Conservation (phyloP, 2,888 invertebrate genomes). For the Sylvicola cinctus region DNA sequence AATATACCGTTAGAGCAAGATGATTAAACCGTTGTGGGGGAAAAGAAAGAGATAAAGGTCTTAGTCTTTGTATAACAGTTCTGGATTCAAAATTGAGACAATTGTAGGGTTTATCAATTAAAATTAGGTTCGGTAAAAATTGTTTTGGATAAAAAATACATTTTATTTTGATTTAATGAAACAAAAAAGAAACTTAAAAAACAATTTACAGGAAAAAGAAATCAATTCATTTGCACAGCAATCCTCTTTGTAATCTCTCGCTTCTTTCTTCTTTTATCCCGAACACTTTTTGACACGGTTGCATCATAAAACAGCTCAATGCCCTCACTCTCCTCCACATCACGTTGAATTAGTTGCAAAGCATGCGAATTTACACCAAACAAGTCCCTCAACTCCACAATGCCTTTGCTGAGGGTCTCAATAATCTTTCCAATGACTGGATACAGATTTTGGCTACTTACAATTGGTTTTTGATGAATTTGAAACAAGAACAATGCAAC, state of each 20-base stretch:
- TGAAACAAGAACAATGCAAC: slow-evolving; percentile 55
- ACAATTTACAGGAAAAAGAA: too few species aligned
- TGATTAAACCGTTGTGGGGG: too few species aligned
- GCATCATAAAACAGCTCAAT: slow-evolving; percentile 63
- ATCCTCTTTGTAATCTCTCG: slow-evolving; percentile 40
- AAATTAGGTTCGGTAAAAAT: too few species aligned
- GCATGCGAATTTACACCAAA: slow-evolving; percentile 74
- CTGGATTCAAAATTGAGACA: too few species aligned
- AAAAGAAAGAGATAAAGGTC: too few species aligned
- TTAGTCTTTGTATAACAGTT: too few species aligned
- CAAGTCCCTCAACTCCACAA: slow-evolving; percentile 39
- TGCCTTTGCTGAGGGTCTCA: slow-evolving; percentile 13
- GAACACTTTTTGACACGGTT: slow-evolving; percentile 36
- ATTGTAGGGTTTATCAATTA: too few species aligned
- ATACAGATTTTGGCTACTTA: slow-evolving; percentile 45
- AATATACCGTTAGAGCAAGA: too few species aligned
- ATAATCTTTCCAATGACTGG: slow-evolving; percentile 17
- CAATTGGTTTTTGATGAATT: slow-evolving; percentile 60
- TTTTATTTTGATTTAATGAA: too few species aligned
- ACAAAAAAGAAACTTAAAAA: too few species aligned
- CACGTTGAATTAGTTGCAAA: slow-evolving; percentile 50
- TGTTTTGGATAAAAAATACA: too few species aligned
- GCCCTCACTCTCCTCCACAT: slow-evolving; percentile 52
- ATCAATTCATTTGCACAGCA: slow-evolving; percentile 12
- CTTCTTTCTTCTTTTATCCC: slow-evolving; percentile 37